phyloP scores from a whole-genome alignment of 2,888 invertebrate species.

The Lycia hirtaria region DNA sequence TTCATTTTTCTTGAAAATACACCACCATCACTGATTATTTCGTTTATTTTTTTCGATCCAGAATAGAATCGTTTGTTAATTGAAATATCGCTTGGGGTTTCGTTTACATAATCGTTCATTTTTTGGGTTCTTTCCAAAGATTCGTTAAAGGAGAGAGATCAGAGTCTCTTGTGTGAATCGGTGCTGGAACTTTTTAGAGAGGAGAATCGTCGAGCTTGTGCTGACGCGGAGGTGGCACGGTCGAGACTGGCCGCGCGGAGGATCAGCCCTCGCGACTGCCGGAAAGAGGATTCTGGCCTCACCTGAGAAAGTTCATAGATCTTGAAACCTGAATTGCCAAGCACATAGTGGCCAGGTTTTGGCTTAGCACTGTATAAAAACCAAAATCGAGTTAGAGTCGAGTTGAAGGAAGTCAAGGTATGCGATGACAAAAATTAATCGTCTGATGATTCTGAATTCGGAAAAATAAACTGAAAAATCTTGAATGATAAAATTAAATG shows the following conservation, averaged over 20 bases:
- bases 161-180: slow-evolving; percentile 79
- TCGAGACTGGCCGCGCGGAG: slow-evolving; percentile 80
- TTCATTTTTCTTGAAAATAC: slow-evolving; percentile 3
- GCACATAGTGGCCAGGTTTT: no score
- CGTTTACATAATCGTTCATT: no score
- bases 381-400: no score
- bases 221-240: slow-evolving; percentile 62
- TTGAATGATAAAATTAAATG: no score
- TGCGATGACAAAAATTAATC: no score
- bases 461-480: no score
- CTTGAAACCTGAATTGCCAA: no score
- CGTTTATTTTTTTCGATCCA: no score
- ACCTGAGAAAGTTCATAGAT: slow-evolving; percentile 56
- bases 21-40: no score
- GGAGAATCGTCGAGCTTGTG: slow-evolving; percentile 65
- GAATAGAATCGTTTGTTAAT: not conserved
- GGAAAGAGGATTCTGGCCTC: slow-evolving; percentile 58
- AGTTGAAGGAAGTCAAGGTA: no score
- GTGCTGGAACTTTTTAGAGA: slow-evolving; percentile 76
- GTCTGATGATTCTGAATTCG: no score
- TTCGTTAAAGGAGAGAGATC: slow-evolving; percentile 70
- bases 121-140: slow-evolving; percentile 50
- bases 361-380: no score
- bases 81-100: not conserved
- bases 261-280: slow-evolving; percentile 74